Conservation (phyloP, 2,113 vertebrate species). For the Dermatemys mawii region DNA sequence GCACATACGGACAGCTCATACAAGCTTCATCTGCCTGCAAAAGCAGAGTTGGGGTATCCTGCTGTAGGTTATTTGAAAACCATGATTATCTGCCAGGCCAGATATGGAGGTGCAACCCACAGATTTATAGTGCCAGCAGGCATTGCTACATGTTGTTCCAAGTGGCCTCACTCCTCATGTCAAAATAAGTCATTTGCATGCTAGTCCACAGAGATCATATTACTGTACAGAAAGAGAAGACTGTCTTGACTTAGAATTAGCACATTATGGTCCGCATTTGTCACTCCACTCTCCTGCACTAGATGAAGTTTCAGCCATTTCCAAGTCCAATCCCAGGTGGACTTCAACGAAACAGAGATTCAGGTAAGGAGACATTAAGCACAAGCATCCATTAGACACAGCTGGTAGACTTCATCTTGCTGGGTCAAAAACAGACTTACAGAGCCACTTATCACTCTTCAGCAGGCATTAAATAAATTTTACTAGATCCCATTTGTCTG, state of each 20-base stretch:
- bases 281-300: background rate
- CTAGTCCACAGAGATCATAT: background rate
- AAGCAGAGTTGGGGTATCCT: background rate
- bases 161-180: background rate
- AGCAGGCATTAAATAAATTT: background rate
- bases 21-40: fast-evolving
- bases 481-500: background rate
- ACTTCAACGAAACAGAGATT: background rate
- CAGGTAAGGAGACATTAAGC: background rate
- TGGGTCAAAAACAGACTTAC: background rate
- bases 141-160: background rate
- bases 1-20: background rate
- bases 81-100: background rate
- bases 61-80: background rate
- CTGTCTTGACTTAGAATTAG: background rate
- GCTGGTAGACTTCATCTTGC: background rate
- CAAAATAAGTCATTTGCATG: background rate
- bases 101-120: background rate
- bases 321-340: background rate
- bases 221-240: background rate
- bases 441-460: background rate
- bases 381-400: background rate
- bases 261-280: background rate
- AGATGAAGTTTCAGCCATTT: background rate
- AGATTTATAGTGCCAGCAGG: background rate